Evolutionary conservation across 2,888 invertebrate species (phyloP).

Genomic region (Trissonchulus latispiculum): DNA sequence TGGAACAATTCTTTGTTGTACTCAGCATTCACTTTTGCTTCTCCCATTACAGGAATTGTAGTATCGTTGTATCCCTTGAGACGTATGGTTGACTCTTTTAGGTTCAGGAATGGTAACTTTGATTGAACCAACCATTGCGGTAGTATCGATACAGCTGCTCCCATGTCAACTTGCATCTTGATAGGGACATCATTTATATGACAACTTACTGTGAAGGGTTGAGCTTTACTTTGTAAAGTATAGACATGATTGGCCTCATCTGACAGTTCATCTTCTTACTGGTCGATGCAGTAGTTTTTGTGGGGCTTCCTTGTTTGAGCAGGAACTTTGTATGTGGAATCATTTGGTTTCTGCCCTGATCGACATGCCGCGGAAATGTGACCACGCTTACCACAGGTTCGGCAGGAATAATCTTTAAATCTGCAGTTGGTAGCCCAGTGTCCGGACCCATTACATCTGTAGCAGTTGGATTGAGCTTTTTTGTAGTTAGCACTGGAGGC

Average conservation of each 20-base stretch:
- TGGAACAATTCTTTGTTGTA: not conserved
- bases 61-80: not conserved
- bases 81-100: not conserved
- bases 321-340: too few species aligned
- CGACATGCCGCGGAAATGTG: not conserved
- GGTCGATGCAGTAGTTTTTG: not conserved
- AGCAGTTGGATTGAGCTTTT: not conserved
- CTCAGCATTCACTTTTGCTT: not conserved
- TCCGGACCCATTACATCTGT: not conserved
- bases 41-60: not conserved
- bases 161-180: not conserved
- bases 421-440: not conserved
- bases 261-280: not conserved
- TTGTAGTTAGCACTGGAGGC: not conserved
- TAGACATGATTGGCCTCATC: not conserved
- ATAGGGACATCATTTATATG: not conserved
- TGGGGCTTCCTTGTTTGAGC: not conserved
- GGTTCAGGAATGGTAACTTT: not conserved
- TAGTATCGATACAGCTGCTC: not conserved
- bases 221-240: not conserved
- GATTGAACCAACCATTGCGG: not conserved
- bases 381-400: not conserved
- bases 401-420: not conserved
- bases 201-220: not conserved
- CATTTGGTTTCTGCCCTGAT: not conserved